Evolutionary conservation across 2,888 invertebrate species (phyloP).

Genomic region (Mythimna loreyi): DNA sequence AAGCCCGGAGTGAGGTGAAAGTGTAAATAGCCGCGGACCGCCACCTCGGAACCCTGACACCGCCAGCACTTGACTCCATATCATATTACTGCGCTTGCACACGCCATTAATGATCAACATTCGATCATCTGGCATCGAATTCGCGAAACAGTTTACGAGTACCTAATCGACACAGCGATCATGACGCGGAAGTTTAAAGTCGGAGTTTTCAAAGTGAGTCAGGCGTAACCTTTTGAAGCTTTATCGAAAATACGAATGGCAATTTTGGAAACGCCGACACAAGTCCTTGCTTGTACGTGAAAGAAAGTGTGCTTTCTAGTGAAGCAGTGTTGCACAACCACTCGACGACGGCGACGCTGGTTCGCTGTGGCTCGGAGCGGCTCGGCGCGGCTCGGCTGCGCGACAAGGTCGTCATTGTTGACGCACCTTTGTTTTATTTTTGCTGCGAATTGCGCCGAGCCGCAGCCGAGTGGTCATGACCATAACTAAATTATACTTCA

Average conservation of each 20-base stretch:
- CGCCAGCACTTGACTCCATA: conserved; percentile 49
- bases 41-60: conserved; percentile 76
- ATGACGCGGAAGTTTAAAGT: conserved; percentile 65
- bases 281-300: conserved; percentile 65
- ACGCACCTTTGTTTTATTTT: conserved; percentile 77
- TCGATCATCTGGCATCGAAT: conserved; percentile 26
- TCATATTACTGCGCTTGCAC: conserved; percentile 37
- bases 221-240: conserved; percentile 50
- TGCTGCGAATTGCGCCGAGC: conserved; percentile 61
- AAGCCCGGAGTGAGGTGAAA: conserved; percentile 81
- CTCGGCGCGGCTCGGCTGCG: conserved; percentile 45
- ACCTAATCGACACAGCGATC: conserved; percentile 8
- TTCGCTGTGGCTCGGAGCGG: conserved; percentile 16
- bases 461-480: conserved; percentile 70
- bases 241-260: conserved; percentile 12
- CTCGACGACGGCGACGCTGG: conserved; percentile 24
- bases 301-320: conserved; percentile 84
- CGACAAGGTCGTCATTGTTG: conserved; percentile 77
- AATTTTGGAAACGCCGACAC: conserved; percentile 31
- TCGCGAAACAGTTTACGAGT: conserved; percentile 16
- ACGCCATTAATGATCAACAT: conserved; percentile 49
- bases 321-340: conserved; percentile 65
- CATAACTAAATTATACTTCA: conserved; percentile 67
- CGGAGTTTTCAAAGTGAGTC: conserved; percentile 46
- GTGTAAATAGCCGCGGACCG: conserved; percentile 76